Percentiles rank a stretch among this genome's conserved stretches.
These are phyloP conservation scores for Periophthalmus modestus DNA, from an alignment of 2,113 vertebrate species.

Conservation along the genomic window DNA sequence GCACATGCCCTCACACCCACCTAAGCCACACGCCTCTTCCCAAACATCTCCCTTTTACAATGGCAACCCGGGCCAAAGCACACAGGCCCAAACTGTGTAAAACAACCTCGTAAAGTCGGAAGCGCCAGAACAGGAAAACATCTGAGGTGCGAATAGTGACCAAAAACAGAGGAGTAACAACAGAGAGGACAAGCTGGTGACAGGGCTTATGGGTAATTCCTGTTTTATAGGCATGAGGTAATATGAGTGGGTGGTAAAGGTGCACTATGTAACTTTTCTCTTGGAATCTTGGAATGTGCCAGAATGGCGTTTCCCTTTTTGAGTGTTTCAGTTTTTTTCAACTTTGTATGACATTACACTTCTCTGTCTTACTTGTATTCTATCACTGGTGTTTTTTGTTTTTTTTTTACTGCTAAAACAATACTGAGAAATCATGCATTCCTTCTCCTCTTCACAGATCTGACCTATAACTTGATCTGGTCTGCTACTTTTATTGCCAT, in stretches of 20 bases:
- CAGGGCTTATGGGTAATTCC: constrained; percentile 66
- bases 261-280: no score
- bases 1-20: constrained; percentile 10
- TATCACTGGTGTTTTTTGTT: no score
- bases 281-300: no score
- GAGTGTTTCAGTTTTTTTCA: no score
- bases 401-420: no score
- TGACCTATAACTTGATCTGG: no score
- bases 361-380: no score
- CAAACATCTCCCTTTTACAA: constrained; percentile 57
- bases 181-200: constrained; percentile 60
- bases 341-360: no score
- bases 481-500: no score
- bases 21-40: constrained; percentile 65
- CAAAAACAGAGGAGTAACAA: constrained; percentile 42
- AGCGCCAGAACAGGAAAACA: constrained; percentile 47
- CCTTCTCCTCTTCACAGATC: no score
- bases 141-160: constrained; percentile 48
- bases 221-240: constrained; percentile 72
- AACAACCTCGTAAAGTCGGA: constrained; percentile 58
- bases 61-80: constrained; percentile 53
- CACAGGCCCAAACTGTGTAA: constrained; percentile 59
- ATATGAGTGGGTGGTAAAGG: constrained; percentile 56
- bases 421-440: no score
- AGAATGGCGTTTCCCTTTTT: no score